Conservation (phyloP, 2,113 vertebrate species). For the Menidia beryllina region DNA sequence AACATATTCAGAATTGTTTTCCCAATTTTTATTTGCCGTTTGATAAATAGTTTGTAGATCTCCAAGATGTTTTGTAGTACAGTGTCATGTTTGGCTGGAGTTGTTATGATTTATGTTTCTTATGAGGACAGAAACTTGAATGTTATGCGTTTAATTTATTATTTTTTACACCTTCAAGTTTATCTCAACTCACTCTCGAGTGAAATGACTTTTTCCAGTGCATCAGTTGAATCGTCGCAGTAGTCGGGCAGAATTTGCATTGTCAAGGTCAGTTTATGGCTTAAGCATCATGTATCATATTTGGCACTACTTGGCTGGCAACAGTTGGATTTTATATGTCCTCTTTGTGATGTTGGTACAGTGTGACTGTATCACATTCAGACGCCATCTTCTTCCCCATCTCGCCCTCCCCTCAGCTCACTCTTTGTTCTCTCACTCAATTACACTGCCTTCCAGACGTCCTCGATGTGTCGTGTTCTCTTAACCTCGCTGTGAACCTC, state of each 20-base stretch:
- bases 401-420: conserved; percentile 22
- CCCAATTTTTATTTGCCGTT: too few relatives aligned
- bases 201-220: conserved; percentile 3
- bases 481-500: conserved; percentile 59
- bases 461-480: conserved; percentile 47
- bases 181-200: conserved; percentile 10
- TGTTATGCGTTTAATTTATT: not conserved
- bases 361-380: conserved; percentile 46
- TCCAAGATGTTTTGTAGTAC: too few relatives aligned
- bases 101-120: not conserved
- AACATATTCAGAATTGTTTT: too few relatives aligned
- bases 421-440: conserved; percentile 51
- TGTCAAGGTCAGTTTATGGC: conserved; percentile 26
- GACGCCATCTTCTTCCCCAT: conserved; percentile 39
- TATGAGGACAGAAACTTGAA: not conserved
- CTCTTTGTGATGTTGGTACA: conserved; percentile 43
- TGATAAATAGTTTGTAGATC: too few relatives aligned
- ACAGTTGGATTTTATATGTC: conserved; percentile 21
- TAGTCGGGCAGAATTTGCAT: conserved; percentile 13
- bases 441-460: conserved; percentile 60
- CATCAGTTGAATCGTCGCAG: conserved; percentile 10
- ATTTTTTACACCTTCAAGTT: not conserved
- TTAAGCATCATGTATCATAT: conserved; percentile 12
- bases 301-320: conserved; percentile 16
- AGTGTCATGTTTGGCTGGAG: too few relatives aligned